phyloP scores from a whole-genome alignment of 2,888 invertebrate species.

The Sphaeridia pumilis region DNA sequence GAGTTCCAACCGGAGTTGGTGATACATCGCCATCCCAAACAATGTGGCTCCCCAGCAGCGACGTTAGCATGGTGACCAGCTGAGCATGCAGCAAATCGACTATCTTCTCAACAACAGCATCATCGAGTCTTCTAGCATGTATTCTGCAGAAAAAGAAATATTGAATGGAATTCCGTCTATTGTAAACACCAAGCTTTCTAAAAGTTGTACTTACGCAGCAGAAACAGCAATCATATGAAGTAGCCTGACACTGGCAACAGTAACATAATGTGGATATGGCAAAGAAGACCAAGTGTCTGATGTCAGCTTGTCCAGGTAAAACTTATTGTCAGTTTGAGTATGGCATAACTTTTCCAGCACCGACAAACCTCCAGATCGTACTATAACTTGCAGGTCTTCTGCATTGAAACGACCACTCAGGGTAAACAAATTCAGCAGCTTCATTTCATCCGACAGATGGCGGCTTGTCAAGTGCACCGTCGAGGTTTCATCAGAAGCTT shows the following conservation, averaged over 20 bases:
- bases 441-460: conserved; percentile 27
- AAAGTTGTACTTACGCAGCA: conserved; percentile 41
- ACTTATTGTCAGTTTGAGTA: neutral
- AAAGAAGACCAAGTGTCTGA: conserved; percentile 24
- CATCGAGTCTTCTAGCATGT: conserved; percentile 44
- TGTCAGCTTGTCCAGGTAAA: conserved; percentile 17
- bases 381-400: conserved; percentile 47
- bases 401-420: conserved; percentile 48
- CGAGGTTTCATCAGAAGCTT: neutral
- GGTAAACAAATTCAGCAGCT: conserved; percentile 42
- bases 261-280: conserved; percentile 36
- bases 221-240: conserved; percentile 48
- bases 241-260: conserved; percentile 45
- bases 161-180: neutral
- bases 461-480: neutral
- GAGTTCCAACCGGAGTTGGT: conserved; percentile 32
- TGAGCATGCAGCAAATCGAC: conserved; percentile 46
- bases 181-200: neutral
- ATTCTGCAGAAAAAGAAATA: conserved; percentile 38
- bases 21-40: conserved; percentile 27
- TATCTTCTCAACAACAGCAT: conserved; percentile 44
- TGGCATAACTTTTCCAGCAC: conserved; percentile 42
- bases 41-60: conserved; percentile 31
- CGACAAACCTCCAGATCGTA: conserved; percentile 46
- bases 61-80: conserved; percentile 37